Conservation (phyloP, 2,888 invertebrate genomes). For the Drosophila vallismaia region DNA sequence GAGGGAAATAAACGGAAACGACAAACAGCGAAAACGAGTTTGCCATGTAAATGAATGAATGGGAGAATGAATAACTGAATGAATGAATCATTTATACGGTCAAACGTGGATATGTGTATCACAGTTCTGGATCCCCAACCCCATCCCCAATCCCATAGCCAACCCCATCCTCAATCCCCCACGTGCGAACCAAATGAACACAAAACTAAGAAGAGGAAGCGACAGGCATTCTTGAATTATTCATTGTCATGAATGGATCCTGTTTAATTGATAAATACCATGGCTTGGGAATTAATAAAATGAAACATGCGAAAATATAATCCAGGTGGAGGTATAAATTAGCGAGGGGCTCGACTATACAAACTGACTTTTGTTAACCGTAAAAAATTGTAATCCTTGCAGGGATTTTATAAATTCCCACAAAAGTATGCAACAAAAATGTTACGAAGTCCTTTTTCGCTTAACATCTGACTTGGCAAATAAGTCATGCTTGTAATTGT, state of each 20-base stretch:
- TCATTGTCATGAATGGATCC: conserved; percentile 40
- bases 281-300: conserved; percentile 25
- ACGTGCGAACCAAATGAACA: conserved; percentile 21
- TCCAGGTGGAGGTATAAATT: conserved; percentile 22
- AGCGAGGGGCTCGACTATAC: background rate
- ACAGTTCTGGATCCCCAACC: conserved; percentile 2
- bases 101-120: conserved; percentile 19
- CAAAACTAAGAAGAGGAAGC: conserved; percentile 23
- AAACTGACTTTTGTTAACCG: background rate
- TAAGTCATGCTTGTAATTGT: conserved; percentile 18
- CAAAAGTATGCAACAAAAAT: no score
- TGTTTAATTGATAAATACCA: conserved; percentile 29
- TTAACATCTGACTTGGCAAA: background rate
- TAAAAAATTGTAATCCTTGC: background rate
- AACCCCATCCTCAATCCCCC: background rate
- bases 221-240: conserved; percentile 42
- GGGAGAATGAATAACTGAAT: conserved; percentile 46
- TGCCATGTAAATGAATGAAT: conserved; percentile 50
- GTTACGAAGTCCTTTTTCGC: no score
- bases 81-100: conserved; percentile 47
- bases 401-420: no score
- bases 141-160: conserved; percentile 8
- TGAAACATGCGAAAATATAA: conserved; percentile 6
- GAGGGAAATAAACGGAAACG: conserved; percentile 22
- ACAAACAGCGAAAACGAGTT: conserved; percentile 42